Conservation (phyloP, 2,888 invertebrate species). For the Rhynchonema sp. region DNA sequence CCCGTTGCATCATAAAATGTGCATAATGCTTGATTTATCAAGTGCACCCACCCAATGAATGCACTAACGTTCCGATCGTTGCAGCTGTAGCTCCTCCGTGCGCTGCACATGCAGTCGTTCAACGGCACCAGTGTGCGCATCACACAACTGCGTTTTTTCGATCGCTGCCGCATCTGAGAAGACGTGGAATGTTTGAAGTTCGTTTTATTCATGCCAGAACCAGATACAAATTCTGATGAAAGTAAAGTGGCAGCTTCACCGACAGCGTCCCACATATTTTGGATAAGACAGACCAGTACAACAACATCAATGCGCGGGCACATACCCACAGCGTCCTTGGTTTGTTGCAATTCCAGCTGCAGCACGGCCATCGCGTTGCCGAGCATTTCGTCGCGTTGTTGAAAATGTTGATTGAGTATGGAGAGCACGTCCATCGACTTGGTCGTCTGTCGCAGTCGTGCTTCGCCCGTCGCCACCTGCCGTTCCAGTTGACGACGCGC, state of each 20-base stretch:
- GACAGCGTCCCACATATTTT: no score
- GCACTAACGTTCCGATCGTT: no score
- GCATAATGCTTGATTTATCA: not conserved
- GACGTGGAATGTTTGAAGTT: no score
- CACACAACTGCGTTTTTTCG: not conserved
- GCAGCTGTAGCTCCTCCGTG: not conserved
- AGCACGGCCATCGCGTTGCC: not conserved
- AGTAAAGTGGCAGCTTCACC: no score
- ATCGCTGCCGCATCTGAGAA: not conserved
- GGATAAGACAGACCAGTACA: no score
- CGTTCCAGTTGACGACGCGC: not conserved
- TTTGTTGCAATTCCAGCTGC: not conserved
- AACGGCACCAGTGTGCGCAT: not conserved
- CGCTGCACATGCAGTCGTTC: not conserved
- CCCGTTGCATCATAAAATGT: no score
- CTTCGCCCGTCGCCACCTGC: not conserved
- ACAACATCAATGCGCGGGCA: no score
- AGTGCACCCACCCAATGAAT: no score
- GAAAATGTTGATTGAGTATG: not conserved
- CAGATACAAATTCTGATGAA: not conserved
- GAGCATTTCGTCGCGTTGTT: not conserved
- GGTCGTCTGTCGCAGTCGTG: not conserved
- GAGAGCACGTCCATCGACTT: not conserved
- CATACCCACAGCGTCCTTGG: not conserved
- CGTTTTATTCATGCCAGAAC: not conserved